Percentiles rank a stretch among this genome's conserved stretches.
Evolutionary conservation across 2,113 vertebrate genomes (phyloP).

Genomic region (Dipodomys merriami): DNA sequence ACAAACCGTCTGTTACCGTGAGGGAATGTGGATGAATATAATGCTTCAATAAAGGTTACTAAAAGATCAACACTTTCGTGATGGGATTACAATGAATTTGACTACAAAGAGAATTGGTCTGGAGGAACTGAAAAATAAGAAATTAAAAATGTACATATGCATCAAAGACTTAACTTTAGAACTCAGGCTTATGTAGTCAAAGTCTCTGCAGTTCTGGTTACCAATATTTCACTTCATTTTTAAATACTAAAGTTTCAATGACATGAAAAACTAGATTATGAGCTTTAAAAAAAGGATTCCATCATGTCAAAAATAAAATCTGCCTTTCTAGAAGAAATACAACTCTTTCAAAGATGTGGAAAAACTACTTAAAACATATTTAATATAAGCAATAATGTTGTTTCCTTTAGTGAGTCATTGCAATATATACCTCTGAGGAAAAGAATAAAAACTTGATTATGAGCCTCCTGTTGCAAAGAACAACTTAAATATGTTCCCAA

Average conservation of each 20-base stretch:
- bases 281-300: slow-evolving; percentile 47
- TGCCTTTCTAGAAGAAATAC: slow-evolving; percentile 33
- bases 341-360: slow-evolving; percentile 57
- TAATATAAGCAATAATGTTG: slow-evolving; percentile 27
- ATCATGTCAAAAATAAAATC: slow-evolving; percentile 54
- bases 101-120: slow-evolving; percentile 77
- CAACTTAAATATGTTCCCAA: slow-evolving; percentile 62
- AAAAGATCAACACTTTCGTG: slow-evolving; percentile 81
- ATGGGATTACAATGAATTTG: slow-evolving; percentile 82
- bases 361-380: slow-evolving; percentile 49
- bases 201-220: slow-evolving; percentile 25
- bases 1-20: slow-evolving; percentile 78
- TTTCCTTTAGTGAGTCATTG: slow-evolving; percentile 63
- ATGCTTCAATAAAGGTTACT: slow-evolving; percentile 82
- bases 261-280: slow-evolving; percentile 74
- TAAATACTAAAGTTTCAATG: slow-evolving; percentile 72
- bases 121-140: slow-evolving; percentile 70
- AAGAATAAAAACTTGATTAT: slow-evolving; percentile 62
- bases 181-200: slow-evolving; percentile 51
- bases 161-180: slow-evolving; percentile 62
- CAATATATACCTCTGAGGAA: slow-evolving; percentile 58
- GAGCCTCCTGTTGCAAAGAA: slow-evolving; percentile 67
- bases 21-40: slow-evolving; percentile 82
- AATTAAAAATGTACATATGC: slow-evolving; percentile 60
- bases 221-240: slow-evolving; percentile 66